phyloP scores from a whole-genome alignment of 2,113 vertebrate species.

The Madoqua kirkii region DNA sequence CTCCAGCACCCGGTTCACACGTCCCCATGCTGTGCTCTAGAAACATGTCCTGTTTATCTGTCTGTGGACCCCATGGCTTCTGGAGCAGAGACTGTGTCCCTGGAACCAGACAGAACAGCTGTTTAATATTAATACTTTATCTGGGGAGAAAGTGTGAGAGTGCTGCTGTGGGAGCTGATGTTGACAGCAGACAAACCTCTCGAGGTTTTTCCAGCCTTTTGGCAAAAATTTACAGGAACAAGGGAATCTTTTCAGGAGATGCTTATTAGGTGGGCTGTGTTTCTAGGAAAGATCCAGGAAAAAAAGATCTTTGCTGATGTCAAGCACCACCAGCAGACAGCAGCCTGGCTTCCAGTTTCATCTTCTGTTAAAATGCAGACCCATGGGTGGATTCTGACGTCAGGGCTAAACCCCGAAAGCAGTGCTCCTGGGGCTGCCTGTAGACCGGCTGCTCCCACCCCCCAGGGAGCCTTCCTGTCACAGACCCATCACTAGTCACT shows the following conservation, averaged over 20 bases:
- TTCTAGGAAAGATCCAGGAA: background rate
- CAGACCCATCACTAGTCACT: background rate
- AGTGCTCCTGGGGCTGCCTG: background rate
- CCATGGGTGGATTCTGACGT: background rate
- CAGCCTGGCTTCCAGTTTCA: background rate
- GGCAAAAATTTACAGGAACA: background rate
- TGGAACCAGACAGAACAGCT: background rate
- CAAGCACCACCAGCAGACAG: background rate
- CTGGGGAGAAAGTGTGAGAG: background rate
- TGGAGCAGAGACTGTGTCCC: background rate
- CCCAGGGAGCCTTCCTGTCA: background rate
- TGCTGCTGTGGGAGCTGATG: background rate
- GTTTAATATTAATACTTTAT: too few relatives aligned
- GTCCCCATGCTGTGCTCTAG: background rate
- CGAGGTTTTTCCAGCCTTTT: background rate
- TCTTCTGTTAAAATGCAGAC: constrained; percentile 29
- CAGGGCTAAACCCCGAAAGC: constrained; percentile 31
- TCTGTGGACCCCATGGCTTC: background rate
- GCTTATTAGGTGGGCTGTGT: background rate
- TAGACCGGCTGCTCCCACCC: background rate
- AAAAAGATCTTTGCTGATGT: background rate
- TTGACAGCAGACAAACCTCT: background rate
- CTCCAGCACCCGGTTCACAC: fast-evolving
- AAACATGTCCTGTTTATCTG: background rate
- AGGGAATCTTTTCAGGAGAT: background rate